Evolutionary conservation across 1,140 invertebrate genomes (phyloP), one percentile per base, ranked within the genome.

Genomic region (Drosophila azteca): DNA sequence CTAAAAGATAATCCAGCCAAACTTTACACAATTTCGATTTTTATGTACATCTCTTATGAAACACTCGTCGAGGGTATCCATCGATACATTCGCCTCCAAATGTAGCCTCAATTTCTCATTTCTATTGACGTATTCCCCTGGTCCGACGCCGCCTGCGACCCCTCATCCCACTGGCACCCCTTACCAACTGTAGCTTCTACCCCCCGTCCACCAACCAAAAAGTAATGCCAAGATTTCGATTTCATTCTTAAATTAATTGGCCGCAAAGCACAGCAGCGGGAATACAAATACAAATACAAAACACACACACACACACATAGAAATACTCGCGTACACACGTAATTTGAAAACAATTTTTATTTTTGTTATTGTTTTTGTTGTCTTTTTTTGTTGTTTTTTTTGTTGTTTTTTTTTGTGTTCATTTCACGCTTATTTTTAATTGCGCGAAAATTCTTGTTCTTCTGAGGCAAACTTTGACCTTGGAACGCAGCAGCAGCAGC

Each of bases 211-310:
- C 22, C 31, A 22, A 13, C 11, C 11, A 58, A 31, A 35, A 60
- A 75, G 51, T 71, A 80, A 62, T 78, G 81, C 77, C 67, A 77
- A 81, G 78, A 78, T 81, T 85, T 87, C 82, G 78, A 82, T 81
- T 85, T 85, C 82, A 81, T 85, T 81, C 78, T 87, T 87, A 81
- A 85, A 85, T 87, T 87, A 85, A 85, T 85, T 85, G 74, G 82
- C 35, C 35, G 35, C 35, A 39, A 39, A 39, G 29, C 76, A 67
- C 58, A 85, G 65, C 58, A 77, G 64, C 45, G 74, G 63, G 35
- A 76, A 61, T 17, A 69, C 46, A 61, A 74, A 15, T 61, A 74
- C 31, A 61, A 22, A 54, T 11, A 51, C 24, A 63, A 58, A n/a
- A 51, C 24, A 63, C 39, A 48, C 35, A 73, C 43, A 58, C 11